Percentiles rank a stretch among this genome's conserved stretches.
These are phyloP conservation scores for Phaonia tiefii DNA, from an alignment of 2,888 invertebrate species.

Conservation along the genomic window DNA sequence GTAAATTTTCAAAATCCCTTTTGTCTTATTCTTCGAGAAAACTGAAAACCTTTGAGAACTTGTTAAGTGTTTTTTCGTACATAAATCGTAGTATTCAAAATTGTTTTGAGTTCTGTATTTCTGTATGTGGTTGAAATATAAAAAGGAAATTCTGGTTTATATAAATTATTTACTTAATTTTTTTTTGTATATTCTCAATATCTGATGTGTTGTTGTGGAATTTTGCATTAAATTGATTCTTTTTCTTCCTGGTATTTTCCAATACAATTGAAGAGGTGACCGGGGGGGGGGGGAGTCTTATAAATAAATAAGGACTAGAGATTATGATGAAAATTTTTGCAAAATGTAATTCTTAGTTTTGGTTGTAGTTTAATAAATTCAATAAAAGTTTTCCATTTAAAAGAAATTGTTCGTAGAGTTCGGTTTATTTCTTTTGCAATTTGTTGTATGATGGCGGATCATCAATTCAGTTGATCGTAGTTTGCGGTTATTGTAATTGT, in stretches of 20 bases:
- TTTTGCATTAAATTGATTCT: too few relatives aligned
- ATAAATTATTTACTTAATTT: too few relatives aligned
- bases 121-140: too few relatives aligned
- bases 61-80: too few relatives aligned
- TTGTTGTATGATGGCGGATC: constrained; percentile 47
- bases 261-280: too few relatives aligned
- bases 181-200: constrained; percentile 36
- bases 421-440: constrained; percentile 61
- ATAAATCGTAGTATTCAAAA: too few relatives aligned
- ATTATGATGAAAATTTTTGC: constrained; percentile 1
- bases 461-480: too few relatives aligned
- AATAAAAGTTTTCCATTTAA: constrained; percentile 76
- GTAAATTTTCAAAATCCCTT: too few relatives aligned
- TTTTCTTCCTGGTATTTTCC: too few relatives aligned
- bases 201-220: background rate
- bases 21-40: too few relatives aligned
- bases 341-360: constrained; percentile 28
- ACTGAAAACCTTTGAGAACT: too few relatives aligned
- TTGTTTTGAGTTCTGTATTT: too few relatives aligned
- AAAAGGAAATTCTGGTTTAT: constrained; percentile 1
- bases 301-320: background rate
- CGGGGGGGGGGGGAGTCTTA: background rate
- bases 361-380: constrained; percentile 65
- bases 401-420: constrained; percentile 68
- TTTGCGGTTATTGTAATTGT: background rate